phyloP scores from a whole-genome alignment of 1,140 invertebrate species.

The Chlorops oryzae region DNA sequence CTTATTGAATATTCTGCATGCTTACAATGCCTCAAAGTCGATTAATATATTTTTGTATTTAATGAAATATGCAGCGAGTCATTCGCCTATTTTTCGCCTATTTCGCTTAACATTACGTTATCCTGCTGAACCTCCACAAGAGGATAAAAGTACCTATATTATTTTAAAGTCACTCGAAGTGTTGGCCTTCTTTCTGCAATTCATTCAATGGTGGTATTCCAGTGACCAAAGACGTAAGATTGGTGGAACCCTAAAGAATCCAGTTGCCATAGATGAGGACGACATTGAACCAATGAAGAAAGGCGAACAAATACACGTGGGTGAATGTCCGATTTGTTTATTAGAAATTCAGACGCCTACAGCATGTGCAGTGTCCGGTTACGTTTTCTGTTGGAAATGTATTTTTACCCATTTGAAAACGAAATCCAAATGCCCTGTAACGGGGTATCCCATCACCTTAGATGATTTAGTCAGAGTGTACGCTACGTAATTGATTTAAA shows the following conservation, averaged over 20 bases:
- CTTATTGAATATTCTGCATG: conserved; percentile 29
- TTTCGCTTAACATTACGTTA: conserved; percentile 32
- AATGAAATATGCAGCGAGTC: conserved; percentile 30
- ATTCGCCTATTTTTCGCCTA: conserved; percentile 32
- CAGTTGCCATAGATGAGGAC: conserved; percentile 16
- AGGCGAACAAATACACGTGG: conserved; percentile 15
- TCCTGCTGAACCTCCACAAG: conserved; percentile 29
- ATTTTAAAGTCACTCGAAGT: conserved; percentile 40
- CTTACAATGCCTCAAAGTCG: conserved; percentile 34
- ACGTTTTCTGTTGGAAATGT: conserved; percentile 45
- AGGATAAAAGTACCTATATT: conserved; percentile 36
- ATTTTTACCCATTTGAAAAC: conserved; percentile 35
- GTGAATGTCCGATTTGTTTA: conserved; percentile 37
- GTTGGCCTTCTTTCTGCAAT: conserved; percentile 42
- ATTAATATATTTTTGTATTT: conserved; percentile 39
- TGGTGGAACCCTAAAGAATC: conserved; percentile 31
- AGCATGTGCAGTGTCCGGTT: conserved; percentile 40
- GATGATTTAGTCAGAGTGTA: conserved; percentile 42
- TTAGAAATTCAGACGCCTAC: conserved; percentile 32
- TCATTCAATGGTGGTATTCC: conserved; percentile 46
- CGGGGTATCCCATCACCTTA: conserved; percentile 32
- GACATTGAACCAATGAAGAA: conserved; percentile 13
- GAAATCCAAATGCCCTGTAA: conserved; percentile 32
- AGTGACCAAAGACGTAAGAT: conserved; percentile 38
- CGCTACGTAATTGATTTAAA: conserved; percentile 24